phyloP scores from a whole-genome alignment of 1,140 invertebrate genomes.

The Saccostrea cuccullata region DNA sequence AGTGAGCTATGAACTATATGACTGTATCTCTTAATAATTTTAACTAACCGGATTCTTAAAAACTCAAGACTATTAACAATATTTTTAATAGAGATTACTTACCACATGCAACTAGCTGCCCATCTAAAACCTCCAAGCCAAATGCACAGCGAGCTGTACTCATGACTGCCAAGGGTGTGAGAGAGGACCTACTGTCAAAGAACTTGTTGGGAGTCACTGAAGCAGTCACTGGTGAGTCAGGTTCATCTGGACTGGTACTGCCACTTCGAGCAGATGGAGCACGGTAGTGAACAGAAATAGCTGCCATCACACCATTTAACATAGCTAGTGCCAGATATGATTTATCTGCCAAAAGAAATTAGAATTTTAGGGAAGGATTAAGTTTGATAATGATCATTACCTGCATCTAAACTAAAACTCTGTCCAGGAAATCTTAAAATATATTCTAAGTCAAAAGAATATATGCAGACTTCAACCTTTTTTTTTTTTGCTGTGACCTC shows the following conservation, averaged over 20 bases:
- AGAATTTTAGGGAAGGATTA: no score
- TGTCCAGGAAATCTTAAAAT: no score
- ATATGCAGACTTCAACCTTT: no score
- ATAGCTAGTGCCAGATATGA: conserved; percentile 80
- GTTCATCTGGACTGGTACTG: conserved; percentile 55
- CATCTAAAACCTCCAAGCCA: conserved; percentile 85
- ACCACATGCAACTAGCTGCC: conserved; percentile 87
- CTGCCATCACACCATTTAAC: conserved; percentile 82
- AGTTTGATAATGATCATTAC: no score
- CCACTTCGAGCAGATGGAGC: conserved; percentile 73
- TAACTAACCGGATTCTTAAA: no score
- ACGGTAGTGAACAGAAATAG: conserved; percentile 82
- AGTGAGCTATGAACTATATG: no score
- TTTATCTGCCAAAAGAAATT: conserved; percentile 54
- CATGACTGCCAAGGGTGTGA: conserved; percentile 84
- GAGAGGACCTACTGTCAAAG: conserved; percentile 81
- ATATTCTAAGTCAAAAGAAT: no score
- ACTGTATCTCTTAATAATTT: no score
- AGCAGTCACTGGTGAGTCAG: conserved; percentile 53
- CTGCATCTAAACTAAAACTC: no score
- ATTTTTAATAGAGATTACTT: conserved; percentile 65
- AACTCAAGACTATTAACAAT: not conserved
- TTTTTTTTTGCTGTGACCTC: no score
- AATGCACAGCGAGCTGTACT: conserved; percentile 85
- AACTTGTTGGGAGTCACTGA: conserved; percentile 18